Conservation (phyloP, 2,113 vertebrate species). For the Bathybates hornii region DNA sequence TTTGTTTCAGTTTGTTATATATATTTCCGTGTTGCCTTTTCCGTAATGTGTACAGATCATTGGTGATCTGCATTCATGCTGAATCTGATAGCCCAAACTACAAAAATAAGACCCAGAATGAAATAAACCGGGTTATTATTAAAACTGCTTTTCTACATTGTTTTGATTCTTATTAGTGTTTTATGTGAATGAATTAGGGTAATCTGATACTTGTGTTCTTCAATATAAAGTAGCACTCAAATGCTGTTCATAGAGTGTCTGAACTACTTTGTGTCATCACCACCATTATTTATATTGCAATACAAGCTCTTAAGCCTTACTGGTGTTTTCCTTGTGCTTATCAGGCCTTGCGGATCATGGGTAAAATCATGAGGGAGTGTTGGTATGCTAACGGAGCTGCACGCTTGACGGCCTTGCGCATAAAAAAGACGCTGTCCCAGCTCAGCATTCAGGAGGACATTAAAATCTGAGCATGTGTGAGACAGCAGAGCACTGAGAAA, state of each 20-base stretch:
- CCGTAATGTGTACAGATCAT: not conserved
- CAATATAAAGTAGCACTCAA: not conserved
- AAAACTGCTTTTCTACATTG: not conserved
- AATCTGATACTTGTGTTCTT: not conserved
- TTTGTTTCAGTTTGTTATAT: not conserved
- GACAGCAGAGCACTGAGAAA: not conserved
- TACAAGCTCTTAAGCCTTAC: not conserved
- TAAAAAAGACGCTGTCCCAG: constrained; percentile 96
- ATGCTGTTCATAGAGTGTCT: not conserved
- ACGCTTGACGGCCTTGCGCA: constrained; percentile 88
- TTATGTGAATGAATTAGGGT: not conserved
- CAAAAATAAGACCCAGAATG: not conserved
- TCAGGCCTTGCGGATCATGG: constrained; percentile 90
- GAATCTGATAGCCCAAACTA: not conserved
- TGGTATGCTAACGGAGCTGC: constrained; percentile 93
- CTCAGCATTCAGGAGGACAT: constrained; percentile 93
- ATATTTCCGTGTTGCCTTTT: not conserved
- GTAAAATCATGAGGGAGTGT: constrained; percentile 97
- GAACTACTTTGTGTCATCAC: not conserved
- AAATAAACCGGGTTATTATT: not conserved
- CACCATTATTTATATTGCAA: not conserved
- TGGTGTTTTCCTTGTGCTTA: not conserved
- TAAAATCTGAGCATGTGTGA: constrained; percentile 74
- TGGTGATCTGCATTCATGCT: not conserved
- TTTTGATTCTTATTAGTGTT: not conserved